Evolutionary conservation across 2,797 vertebrate genomes (phyloP), one percentile per base, ranked within the genome.

Genomic region (Anableps anableps): DNA sequence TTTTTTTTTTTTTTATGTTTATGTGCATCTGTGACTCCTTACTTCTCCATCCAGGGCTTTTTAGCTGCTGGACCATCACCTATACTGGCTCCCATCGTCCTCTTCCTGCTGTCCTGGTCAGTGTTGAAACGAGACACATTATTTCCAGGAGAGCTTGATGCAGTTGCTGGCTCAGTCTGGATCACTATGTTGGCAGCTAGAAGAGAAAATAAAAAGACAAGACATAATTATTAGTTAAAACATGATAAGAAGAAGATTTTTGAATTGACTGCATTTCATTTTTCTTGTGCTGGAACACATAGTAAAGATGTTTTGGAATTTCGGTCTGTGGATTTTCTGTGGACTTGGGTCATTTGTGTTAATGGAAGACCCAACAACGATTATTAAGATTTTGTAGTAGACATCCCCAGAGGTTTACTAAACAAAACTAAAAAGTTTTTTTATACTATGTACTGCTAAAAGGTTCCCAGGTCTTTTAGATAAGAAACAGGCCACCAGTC

Each of bases 41-140:
- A 99, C 99, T 98, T 99, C 83, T 97, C 97, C 94, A 98, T 91
- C 98, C 98, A 99, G 0, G 97, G 96, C 77, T 99, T 99, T 95
- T 99, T 99, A 81, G 89, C 38, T 0, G 93, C 93, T 0, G 97
- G 96, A 4, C 95, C 97, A 31, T 99, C 97, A 55, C 94, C 81
- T 72, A 86, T 34, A 47, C 50, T 85, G 79, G 91, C 89, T 31
- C 96, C 95, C 75, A 96, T 88, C 43, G 93, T 88, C 86, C 98
- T 96, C 88, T 99, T 99, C 85, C 98, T 96, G 92, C 76, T 96
- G 81, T 99, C 97, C 79, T 96, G 97, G 82, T 99, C 98, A 0
- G 96, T 82, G 88, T 95, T 96, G 80, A 97, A 97, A 92, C 97
- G 96, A 26, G 96, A 94, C 88, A 94, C 95, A 79, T 92, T 96